Base-by-base conservation (phyloP, 2,113 vertebrate genomes). In the Phodopus roborovskii region DNA sequence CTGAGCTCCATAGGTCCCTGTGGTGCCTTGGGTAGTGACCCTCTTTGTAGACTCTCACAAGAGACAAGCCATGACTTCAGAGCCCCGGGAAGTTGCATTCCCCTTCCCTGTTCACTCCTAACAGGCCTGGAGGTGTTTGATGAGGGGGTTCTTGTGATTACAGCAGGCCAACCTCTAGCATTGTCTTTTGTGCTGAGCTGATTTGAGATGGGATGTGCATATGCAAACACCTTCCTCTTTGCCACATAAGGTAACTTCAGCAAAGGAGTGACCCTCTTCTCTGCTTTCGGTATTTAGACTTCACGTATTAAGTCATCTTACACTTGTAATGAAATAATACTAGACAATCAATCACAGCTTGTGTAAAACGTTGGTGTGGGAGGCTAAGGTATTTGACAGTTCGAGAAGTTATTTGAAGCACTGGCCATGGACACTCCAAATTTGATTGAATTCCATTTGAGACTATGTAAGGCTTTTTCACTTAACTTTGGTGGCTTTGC, bases 11-110 rank as follows among this genome's bases (percentile, higher is more conserved):
- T 58, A 16, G 12, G 3, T 36, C 68, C 22, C 64, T 16, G 1
- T n/a, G 13, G 24, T 5, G 5, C 50, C 58, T 45, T 71, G 28
- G 1, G 42, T 0, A 3, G 1, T 19, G 28, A 12, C 13, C 13
- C 39, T 60, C 16, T 45, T 45, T 28, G 0, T 1, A 6, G 45
- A 28, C 19, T 26, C 28, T 48, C 28, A 39, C 7, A 22, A 3
- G n/a, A 20, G 8, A 1, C 39, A 58, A 3, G 7, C 60, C 22
- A 2, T 19, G 33, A 50, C 36, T 73, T 68, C 39, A 6, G 42
- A 78, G 71, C 13, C n/a, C 71, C 56, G 26, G 45, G 60, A 53
- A 48, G 11, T 22, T 73, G 36, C 22, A 9, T 45, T 30, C 45
- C 7, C 78, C 22, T 86, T 81, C 33, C 24, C 7, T 16, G 24